phyloP scores from a whole-genome alignment of 2,113 vertebrate species.

The Octodon degus region DNA sequence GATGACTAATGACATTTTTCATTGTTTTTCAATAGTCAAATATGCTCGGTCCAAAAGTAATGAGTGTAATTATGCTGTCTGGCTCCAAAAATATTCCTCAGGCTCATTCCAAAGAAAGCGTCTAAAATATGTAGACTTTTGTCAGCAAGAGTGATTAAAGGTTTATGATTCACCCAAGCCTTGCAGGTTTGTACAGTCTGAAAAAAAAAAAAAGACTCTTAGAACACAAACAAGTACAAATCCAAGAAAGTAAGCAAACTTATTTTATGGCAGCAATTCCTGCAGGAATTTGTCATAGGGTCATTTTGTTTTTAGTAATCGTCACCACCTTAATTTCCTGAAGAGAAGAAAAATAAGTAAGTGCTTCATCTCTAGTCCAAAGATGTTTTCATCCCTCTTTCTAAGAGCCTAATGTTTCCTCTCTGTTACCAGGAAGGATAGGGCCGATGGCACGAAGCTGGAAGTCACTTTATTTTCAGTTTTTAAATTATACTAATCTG shows the following conservation, averaged over 20 bases:
- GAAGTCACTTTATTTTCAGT: neutral
- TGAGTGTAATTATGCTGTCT: slow-evolving; percentile 51
- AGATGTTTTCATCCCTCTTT: neutral
- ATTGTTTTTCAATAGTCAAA: slow-evolving; percentile 43
- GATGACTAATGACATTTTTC: slow-evolving; percentile 31
- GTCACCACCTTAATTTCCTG: neutral
- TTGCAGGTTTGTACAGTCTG: neutral
- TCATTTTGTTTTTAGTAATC: neutral
- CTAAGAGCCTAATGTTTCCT: neutral
- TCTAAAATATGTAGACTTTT: slow-evolving; percentile 31
- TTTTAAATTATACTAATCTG: slow-evolving; percentile 23
- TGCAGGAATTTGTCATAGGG: neutral
- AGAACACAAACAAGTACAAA: neutral
- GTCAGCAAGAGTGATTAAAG: slow-evolving; percentile 33
- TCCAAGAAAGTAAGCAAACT: slow-evolving; percentile 43
- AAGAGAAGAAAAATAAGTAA: neutral
- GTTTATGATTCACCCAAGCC: neutral
- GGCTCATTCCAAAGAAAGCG: slow-evolving; percentile 37
- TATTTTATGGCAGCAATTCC: slow-evolving; percentile 37
- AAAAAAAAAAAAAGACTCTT: neutral
- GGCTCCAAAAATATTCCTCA: slow-evolving; percentile 46
- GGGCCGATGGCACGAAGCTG: neutral
- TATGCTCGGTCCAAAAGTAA: neutral
- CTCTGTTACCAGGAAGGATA: neutral
- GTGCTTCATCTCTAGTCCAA: neutral